phyloP scores from a whole-genome alignment of 1,140 invertebrate species.

The Anthonomus grandis region DNA sequence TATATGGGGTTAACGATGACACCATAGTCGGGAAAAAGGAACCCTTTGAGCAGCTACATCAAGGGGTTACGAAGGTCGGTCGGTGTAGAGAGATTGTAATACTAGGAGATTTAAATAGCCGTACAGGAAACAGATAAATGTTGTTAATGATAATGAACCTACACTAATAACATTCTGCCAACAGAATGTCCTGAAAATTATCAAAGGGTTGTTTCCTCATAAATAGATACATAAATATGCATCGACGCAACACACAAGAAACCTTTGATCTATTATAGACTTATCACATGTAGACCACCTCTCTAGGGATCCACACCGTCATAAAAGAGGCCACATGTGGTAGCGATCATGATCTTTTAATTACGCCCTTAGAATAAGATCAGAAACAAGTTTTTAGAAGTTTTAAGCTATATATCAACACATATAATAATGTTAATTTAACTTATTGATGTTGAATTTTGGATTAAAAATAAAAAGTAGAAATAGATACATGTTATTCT shows the following conservation, averaged over 20 bases:
- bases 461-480: too few relatives aligned
- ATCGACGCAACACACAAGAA: not conserved
- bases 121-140: slow-evolving; percentile 1
- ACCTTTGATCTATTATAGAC: slow-evolving; percentile 2
- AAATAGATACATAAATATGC: not conserved
- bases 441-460: too few relatives aligned
- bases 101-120: slow-evolving; percentile 4
- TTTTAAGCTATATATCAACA: too few relatives aligned
- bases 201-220: slow-evolving; percentile 8
- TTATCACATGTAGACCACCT: not conserved
- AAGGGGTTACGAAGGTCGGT: slow-evolving; percentile 6
- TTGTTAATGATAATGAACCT: slow-evolving; percentile 1
- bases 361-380: not conserved
- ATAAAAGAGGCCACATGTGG: not conserved
- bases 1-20: slow-evolving; percentile 13
- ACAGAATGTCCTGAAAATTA: slow-evolving; percentile 14
- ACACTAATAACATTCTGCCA: slow-evolving; percentile 8
- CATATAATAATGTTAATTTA: too few relatives aligned
- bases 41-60: slow-evolving; percentile 11
- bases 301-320: not conserved
- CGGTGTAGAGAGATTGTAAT: slow-evolving; percentile 5
- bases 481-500: too few relatives aligned
- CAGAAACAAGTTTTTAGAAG: too few relatives aligned
- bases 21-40: slow-evolving; percentile 5
- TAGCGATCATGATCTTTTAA: not conserved